Base-by-base conservation (phyloP, 1,140 invertebrate species). In the Bathynomus jamesi region DNA sequence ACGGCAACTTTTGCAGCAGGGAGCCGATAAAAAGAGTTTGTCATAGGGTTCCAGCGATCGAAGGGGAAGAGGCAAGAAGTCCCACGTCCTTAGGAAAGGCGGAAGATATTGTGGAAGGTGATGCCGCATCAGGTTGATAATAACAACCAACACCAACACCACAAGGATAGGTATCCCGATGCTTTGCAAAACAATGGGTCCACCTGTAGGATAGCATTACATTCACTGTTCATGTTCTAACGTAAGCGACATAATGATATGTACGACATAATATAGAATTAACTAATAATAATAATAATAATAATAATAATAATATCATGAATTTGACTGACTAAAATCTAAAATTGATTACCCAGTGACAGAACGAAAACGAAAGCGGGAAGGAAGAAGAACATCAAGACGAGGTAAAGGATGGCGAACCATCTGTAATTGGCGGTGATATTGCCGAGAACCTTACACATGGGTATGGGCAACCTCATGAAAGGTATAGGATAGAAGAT, bases 401-500 rank as follows among this genome's bases (percentile, higher is more conserved):
- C 13, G 7, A 87, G 73, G 75, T 87, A 87, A 0, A 85, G 65
- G 3, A 86, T 78, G 5, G 85, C 82, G 78, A 87, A 87, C 85
- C 85, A 86, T 29, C 84, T 79, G 63, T 84, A 83, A 62, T 82
- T 80, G 4, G 84, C 84, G 4, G 85, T 86, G n/a, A 78, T 78
- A 32, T 82, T 82, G 1, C 86, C 83, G 4, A 88, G 79, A 24
- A 80, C 79, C 72, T 83, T 85, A 13, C 86, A 83, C 61, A 87
- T 72, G 25, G 78, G 77, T 3, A 89, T 85, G 0, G 87, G 87
- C 28, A 84, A 78, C 31, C 87, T 76, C 74, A 85, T 82, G 69
- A 82, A 82, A 17, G 87, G 87, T 24, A 89, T 79, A 0, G 86
- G 84, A 77, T 87, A 89, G 78, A 86, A 89, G 0, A 89, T 63